A percentile compares a stretch with the other conserved stretches of the same genome.
These are phyloP conservation scores for Siniperca undulata DNA, from an alignment of 2,797 vertebrate genomes.

Conservation along the genomic window DNA sequence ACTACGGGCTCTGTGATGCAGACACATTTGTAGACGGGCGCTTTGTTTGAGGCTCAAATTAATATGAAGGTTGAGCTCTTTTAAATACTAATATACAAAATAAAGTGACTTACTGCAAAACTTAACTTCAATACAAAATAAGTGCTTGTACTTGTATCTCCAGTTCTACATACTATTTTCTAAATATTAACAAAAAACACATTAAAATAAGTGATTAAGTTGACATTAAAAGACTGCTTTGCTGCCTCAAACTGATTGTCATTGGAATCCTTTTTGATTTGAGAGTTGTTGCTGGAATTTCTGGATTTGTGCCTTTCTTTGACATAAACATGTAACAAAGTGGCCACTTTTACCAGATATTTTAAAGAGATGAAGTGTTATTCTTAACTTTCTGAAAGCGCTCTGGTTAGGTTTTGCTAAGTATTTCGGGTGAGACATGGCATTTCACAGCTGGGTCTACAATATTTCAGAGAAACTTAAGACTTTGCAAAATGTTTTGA, in stretches of 20 bases:
- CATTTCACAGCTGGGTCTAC: constrained; percentile 20
- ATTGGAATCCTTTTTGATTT: constrained; percentile 16
- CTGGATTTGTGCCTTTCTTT: constrained; percentile 6
- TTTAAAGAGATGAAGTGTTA: constrained; percentile 11
- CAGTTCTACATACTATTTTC: constrained; percentile 19
- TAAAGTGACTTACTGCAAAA: constrained; percentile 52
- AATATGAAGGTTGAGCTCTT: constrained; percentile 31
- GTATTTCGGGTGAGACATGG: neutral
- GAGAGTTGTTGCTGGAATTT: constrained; percentile 8
- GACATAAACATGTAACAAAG: neutral
- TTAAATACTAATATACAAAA: constrained; percentile 57
- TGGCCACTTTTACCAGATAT: neutral
- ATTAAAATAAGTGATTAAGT: constrained; percentile 11
- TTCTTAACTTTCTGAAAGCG: constrained; percentile 7
- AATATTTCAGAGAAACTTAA: constrained; percentile 12
- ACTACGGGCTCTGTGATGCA: constrained; percentile 16
- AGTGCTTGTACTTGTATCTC: constrained; percentile 37
- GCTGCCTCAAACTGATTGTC: constrained; percentile 71
- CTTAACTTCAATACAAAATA: constrained; percentile 45
- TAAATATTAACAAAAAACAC: constrained; percentile 9
- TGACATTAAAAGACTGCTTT: constrained; percentile 27
- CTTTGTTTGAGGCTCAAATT: constrained; percentile 55
- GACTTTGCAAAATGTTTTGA: constrained; percentile 22
- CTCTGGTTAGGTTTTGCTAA: neutral
- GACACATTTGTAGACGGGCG: constrained; percentile 35